These are phyloP conservation scores for Colletes collaris DNA, from an alignment of 2,888 invertebrate genomes.

Conservation along the genomic window DNA sequence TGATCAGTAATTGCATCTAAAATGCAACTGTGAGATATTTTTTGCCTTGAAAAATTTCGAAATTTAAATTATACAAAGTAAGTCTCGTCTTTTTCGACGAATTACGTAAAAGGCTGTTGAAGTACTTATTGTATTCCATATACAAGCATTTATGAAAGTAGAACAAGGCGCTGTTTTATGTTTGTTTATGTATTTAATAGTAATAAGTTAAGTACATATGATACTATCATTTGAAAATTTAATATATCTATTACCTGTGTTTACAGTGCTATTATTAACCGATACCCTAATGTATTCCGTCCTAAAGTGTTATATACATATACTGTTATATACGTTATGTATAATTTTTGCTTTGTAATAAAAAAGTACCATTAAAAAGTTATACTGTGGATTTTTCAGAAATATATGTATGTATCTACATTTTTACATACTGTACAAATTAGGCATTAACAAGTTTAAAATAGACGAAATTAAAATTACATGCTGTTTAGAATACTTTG, in stretches of 20 bases:
- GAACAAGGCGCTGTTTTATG: conserved; percentile 43
- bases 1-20: conserved; percentile 18
- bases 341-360: conserved; percentile 68
- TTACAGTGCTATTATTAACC: conserved; percentile 56
- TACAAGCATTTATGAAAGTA: conserved; percentile 49
- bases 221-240: conserved; percentile 61
- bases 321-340: conserved; percentile 63
- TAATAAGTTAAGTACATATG: conserved; percentile 53
- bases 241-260: conserved; percentile 63
- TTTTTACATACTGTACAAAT: conserved; percentile 16
- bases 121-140: conserved; percentile 54
- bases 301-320: conserved; percentile 65
- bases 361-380: conserved; percentile 57
- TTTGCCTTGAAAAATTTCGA: conserved; percentile 1
- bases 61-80: conserved; percentile 12
- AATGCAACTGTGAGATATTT: conserved; percentile 22
- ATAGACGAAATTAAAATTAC: neutral
- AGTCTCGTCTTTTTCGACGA: conserved; percentile 23
- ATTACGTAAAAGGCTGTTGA: conserved; percentile 49
- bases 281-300: conserved; percentile 72
- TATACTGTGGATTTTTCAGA: conserved; percentile 13
- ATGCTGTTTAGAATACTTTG: neutral
- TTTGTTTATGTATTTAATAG: conserved; percentile 58
- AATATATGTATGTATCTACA: conserved; percentile 10
- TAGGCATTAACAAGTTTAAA: conserved; percentile 15